Evolutionary conservation across 1,140 invertebrate genomes (phyloP), one percentile per base, ranked within the genome.

Genomic region (Phenacoccus solenopsis): DNA sequence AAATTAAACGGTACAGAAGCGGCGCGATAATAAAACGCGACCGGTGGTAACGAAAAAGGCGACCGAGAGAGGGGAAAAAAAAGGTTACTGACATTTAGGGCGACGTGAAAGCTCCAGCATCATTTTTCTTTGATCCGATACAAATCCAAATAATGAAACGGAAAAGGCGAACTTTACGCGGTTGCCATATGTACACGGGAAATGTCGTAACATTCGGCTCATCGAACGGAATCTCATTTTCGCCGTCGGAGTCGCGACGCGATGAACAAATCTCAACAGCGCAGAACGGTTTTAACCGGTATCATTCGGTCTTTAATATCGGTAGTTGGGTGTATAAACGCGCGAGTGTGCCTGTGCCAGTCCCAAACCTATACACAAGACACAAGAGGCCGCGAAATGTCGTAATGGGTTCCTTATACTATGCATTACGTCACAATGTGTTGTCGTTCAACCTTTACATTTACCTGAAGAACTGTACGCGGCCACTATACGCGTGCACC

Each of bases 391-490:
- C 38, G 38, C 38, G 38, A 49, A 49, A 49, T 49, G 38, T 49
- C 38, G 38, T 49, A 49, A 49, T 49, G 38, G 38, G 38, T 49
- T 49, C 38, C 38, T 49, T 49, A 49, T 49, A 49, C n/a, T n/a
- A n/a, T n/a, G n/a, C 38, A 49, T 49, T 49, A 49, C 38, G 38
- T 49, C 38, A 49, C 38, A 49, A 49, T 49, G 38, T 49, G 38
- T 49, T 49, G 38, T 49, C 38, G 38, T 49, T 49, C 38, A 49
- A 49, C 38, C 38, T 49, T 49, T 49, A 49, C 38, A 49, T 32
- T 49, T 49, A 49, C 38, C 38, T 49, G 38, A 49, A 49, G 38
- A 49, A 49, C 38, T 49, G 5, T 32, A 5, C 30, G 30, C n/a
- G n/a, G n/a, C n/a, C n/a, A n/a, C n/a, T n/a, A n/a, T n/a, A n/a